These are phyloP conservation scores for Argentina silus DNA, from an alignment of 2,797 vertebrate species.

Conservation along the genomic window DNA sequence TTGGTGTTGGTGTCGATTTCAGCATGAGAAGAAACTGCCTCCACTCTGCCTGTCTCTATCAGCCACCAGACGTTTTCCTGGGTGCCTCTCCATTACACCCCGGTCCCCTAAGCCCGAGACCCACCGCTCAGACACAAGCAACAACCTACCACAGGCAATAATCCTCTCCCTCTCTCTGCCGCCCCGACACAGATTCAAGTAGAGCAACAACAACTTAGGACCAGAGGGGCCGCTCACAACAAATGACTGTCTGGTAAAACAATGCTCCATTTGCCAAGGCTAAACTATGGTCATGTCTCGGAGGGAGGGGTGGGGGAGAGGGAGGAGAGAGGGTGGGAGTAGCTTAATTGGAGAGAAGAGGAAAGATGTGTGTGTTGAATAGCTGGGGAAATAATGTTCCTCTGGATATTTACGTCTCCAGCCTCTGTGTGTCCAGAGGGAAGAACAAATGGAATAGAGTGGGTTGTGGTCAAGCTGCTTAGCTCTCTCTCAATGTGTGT, in stretches of 20 bases:
- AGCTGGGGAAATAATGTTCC: slow-evolving; percentile 12
- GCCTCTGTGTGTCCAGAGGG: neutral
- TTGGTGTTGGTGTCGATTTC: too few species aligned
- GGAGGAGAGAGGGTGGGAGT: slow-evolving; percentile 31
- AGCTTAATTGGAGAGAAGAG: slow-evolving; percentile 56
- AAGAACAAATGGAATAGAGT: neutral
- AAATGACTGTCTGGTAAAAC: slow-evolving; percentile 58
- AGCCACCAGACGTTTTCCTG: neutral
- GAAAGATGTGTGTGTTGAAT: slow-evolving; percentile 26
- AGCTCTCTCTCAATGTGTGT: neutral
- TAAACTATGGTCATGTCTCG: slow-evolving; percentile 56
- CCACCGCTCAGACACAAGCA: neutral
- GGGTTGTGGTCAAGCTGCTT: neutral
- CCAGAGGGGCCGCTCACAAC: slow-evolving; percentile 41
- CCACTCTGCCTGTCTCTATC: neutral
- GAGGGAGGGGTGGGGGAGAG: slow-evolving; percentile 44
- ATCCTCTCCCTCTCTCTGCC: slow-evolving; percentile 4
- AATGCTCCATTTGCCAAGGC: slow-evolving; percentile 56
- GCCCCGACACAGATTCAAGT: slow-evolving; percentile 24
- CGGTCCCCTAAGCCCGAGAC: neutral
- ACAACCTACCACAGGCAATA: slow-evolving; percentile 10
- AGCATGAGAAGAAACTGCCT: neutral
- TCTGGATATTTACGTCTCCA: slow-evolving; percentile 8
- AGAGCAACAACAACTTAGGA: slow-evolving; percentile 39
- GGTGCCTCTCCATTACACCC: neutral